Conservation (phyloP, 2,888 invertebrate genomes). For the Tineola bisselliella region DNA sequence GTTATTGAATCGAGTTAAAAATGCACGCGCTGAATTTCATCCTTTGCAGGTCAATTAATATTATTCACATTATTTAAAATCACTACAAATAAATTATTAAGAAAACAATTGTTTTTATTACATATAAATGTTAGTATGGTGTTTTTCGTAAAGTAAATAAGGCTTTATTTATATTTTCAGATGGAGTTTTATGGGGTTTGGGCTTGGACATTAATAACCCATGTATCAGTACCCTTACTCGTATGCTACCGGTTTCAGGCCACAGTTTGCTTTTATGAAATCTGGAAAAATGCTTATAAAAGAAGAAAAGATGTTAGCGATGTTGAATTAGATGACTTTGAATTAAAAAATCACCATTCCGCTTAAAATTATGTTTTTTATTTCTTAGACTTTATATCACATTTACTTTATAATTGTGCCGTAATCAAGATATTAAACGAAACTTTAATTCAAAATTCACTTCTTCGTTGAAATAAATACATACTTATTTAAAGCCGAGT, state of each 20-base stretch:
- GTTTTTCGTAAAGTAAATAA: slow-evolving; percentile 10
- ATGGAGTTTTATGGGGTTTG: slow-evolving; percentile 75
- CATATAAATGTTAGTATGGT: slow-evolving; percentile 6
- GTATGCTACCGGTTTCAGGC: slow-evolving; percentile 80
- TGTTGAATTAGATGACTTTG: slow-evolving; percentile 35
- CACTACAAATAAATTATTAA: too few relatives aligned
- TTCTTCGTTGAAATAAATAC: too few relatives aligned
- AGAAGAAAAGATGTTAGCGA: slow-evolving; percentile 35
- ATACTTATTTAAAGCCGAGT: too few relatives aligned
- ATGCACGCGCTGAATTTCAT: slow-evolving; percentile 73
- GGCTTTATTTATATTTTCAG: slow-evolving; percentile 31
- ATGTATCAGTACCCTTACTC: slow-evolving; percentile 74
- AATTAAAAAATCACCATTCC: slow-evolving; percentile 38
- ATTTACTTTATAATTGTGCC: too few relatives aligned
- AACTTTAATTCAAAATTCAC: too few relatives aligned
- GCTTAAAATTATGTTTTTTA: background rate
- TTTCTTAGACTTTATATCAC: background rate
- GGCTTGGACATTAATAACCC: slow-evolving; percentile 80
- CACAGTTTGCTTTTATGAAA: slow-evolving; percentile 79
- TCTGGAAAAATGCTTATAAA: slow-evolving; percentile 81
- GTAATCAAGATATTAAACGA: too few relatives aligned
- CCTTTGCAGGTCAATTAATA: slow-evolving; percentile 65
- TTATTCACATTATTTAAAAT: too few relatives aligned
- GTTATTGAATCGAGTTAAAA: slow-evolving; percentile 75
- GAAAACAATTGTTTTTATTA: background rate